A percentile compares a stretch with the other conserved stretches of the same genome.
Evolutionary conservation across 2,797 vertebrate species (phyloP).

Genomic region (Neopelma chrysocephalum): DNA sequence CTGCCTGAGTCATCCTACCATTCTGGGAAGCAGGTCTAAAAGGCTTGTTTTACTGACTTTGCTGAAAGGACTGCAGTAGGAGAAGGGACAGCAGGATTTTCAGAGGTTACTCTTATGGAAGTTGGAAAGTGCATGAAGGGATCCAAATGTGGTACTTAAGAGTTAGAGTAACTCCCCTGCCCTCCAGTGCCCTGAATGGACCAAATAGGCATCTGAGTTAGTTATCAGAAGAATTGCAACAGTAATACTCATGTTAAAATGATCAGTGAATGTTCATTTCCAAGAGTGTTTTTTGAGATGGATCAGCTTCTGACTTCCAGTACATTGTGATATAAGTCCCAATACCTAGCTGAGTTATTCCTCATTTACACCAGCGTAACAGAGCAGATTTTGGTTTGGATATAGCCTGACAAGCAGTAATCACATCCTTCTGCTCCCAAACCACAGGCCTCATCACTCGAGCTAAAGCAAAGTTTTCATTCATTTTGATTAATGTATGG

Average conservation of each 20-base stretch:
- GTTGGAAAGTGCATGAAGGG: neutral
- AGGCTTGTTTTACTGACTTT: neutral
- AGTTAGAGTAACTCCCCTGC: neutral
- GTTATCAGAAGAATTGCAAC: neutral
- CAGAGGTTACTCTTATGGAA: neutral
- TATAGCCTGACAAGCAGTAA: neutral
- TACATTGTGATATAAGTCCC: neutral
- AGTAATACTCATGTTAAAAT: neutral
- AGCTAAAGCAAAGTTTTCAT: neutral
- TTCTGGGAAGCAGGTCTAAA: neutral
- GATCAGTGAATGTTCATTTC: neutral
- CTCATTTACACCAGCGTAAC: neutral
- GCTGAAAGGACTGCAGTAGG: neutral
- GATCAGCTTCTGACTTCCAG: neutral
- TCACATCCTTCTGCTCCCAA: constrained; percentile 17
- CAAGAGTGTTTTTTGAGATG: neutral
- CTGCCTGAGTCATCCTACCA: neutral
- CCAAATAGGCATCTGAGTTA: neutral
- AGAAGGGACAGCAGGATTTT: neutral
- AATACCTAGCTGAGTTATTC: neutral
- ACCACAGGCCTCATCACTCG: neutral
- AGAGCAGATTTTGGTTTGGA: neutral
- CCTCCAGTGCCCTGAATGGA: neutral
- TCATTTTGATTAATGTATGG: neutral
- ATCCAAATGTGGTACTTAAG: neutral